Conservation (phyloP, 2,113 vertebrate genomes). For the Chauna torquata region DNA sequence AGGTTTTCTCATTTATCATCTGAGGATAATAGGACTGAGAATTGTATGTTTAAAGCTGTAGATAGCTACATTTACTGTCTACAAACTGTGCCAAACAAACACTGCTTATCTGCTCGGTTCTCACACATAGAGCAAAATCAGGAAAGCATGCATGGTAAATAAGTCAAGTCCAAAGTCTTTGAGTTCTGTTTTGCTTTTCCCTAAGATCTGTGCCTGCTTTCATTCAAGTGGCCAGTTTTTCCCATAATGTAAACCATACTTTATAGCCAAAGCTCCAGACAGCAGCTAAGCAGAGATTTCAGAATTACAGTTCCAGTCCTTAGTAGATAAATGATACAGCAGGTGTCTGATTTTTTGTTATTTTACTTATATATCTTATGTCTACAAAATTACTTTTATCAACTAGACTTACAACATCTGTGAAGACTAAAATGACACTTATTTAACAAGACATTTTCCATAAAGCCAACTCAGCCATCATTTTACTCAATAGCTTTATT, state of each 20-base stretch:
- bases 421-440: neutral
- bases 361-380: neutral
- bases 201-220: neutral
- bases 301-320: neutral
- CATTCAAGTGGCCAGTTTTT: neutral
- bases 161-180: neutral
- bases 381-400: neutral
- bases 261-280: neutral
- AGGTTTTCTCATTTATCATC: neutral
- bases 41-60: neutral
- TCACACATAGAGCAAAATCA: neutral
- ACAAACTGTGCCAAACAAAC: neutral
- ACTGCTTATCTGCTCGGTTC: neutral
- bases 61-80: neutral
- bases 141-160: neutral
- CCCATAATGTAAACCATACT: neutral
- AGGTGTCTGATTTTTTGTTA: neutral
- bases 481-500: neutral
- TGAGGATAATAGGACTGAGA: neutral
- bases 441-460: neutral
- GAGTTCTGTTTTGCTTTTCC: neutral
- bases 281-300: neutral
- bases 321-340: neutral
- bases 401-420: neutral
- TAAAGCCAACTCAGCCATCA: neutral